Evolutionary conservation across 2,113 vertebrate species (phyloP), one percentile per base, ranked within the genome.

Genomic region (Argyrosomus japonicus): DNA sequence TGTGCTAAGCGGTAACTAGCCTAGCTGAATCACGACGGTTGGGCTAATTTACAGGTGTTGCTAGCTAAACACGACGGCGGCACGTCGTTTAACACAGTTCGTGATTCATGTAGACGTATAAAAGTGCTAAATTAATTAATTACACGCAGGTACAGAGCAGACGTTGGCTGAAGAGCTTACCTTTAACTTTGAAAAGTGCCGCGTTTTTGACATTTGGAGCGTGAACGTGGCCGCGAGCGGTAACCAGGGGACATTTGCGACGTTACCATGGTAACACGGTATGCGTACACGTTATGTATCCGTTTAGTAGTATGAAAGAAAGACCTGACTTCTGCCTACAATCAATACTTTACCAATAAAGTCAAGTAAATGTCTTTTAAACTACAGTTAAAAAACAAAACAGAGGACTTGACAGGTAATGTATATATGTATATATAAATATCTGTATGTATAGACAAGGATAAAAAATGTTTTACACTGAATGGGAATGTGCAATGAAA

Each of bases 171-270:
- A 11, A 15, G 2, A 1, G 1, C 84, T 4, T 80, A 88, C 81
- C 82, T 75, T 40, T 47, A 15, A 78, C 9, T 79, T 86, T 48
- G 1, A 77, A 40, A 79, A 72, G 0, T 75, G 21, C 72, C 40
- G 76, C 76, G 36, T 48, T 88, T 40, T 74, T 71, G 70, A 87
- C 72, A 65, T n/a, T 7, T 1, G 9, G 56, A 29, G n/a, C 62
- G 81, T 36, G 83, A 47, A 17, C 36, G 18, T 57, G 11, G 19
- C 0, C 57, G 18, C 57, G 53, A 79, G 79, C 15, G 0, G 15
- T 48, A 69, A 65, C 50, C 12, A 43, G 1, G 36, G 19, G 19
- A 3, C 62, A 0, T 8, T 40, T 40, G 8, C 36, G 7, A 40
- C 36, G 36, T 40, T 40, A 40, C 36, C 36, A 40, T 40, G 36